Conservation (phyloP, 92 coral and sea anemone species). For the Epizoanthus illoricatus region DNA sequence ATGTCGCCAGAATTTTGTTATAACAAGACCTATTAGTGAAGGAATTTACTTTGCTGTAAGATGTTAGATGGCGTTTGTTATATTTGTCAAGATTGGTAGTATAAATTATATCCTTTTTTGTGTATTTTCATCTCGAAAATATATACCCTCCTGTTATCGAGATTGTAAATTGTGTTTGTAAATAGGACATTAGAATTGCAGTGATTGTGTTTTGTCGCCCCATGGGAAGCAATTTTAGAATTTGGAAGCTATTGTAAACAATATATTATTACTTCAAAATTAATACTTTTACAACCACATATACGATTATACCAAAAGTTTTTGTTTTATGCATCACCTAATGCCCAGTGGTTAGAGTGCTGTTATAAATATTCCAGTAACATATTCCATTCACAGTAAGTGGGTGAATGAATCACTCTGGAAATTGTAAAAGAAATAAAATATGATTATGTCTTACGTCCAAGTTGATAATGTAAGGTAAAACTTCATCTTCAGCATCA, state of each 20-base stretch:
- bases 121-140: not conserved
- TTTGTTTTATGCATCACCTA: no score
- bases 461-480: no score
- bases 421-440: no score
- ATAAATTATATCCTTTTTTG: conserved; percentile 16
- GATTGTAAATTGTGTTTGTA: not conserved
- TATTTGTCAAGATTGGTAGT: not conserved
- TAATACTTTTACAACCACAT: not conserved
- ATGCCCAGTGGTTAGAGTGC: no score
- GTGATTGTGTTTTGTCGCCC: conserved; percentile 1
- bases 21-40: not conserved
- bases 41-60: not conserved
- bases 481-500: no score
- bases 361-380: no score
- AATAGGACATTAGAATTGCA: not conserved
- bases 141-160: no score
- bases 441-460: no score
- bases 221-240: not conserved
- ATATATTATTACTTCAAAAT: not conserved
- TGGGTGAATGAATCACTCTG: no score
- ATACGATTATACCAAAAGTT: no score
- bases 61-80: not conserved
- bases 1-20: not conserved
- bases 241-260: not conserved
- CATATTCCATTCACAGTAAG: no score